Base-by-base conservation (phyloP, 2,797 vertebrate genomes). In the Labroides dimidiatus region DNA sequence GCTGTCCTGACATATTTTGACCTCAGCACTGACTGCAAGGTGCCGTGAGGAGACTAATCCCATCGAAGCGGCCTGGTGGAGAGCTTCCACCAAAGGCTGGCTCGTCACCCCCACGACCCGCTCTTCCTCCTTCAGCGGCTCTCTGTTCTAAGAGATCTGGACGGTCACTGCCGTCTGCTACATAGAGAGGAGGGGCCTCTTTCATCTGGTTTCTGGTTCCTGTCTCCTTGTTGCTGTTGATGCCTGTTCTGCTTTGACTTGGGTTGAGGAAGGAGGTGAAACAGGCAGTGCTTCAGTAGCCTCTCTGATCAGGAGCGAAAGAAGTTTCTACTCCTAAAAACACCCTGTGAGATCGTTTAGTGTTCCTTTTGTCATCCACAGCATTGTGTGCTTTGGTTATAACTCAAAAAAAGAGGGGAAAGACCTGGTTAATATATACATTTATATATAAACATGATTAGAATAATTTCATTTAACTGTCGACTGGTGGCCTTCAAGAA, bases 1-100 rank as follows among this genome's bases (percentile, higher is more conserved):
- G 68, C 59, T 96, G 96, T 84, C 95, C 96, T 0, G 95, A 97
- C 73, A 98, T 98, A 89, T 99, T 96, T 93, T 98, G 92, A 94
- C 78, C 81, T 53, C 17, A 0, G 67, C 51, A 48, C 59, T 65
- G 24, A 65, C 69, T 73, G 53, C 30, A 20, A 63, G 63, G 70
- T 62, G 60, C 75, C 75, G 69, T 9, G 42, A 74, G 77, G 79
- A 80, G 65, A 78, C 72, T 78, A 58, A 68, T 52, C 73, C 73
- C 64, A 77, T 64, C 45, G 11, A 61, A 74, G 39, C 72, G 9
- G 15, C 56, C 77, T 45, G 51, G 39, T 52, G 47, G 59, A 64
- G n/a, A 23, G 55, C 71, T 53, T 21, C 79, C 33, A 14, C 67
- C 47, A 61, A 74, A 23, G 12, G 66, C 55, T 37, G 27, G 66